phyloP scores from a whole-genome alignment of 2,113 vertebrate species.

The Cinclus cinclus region DNA sequence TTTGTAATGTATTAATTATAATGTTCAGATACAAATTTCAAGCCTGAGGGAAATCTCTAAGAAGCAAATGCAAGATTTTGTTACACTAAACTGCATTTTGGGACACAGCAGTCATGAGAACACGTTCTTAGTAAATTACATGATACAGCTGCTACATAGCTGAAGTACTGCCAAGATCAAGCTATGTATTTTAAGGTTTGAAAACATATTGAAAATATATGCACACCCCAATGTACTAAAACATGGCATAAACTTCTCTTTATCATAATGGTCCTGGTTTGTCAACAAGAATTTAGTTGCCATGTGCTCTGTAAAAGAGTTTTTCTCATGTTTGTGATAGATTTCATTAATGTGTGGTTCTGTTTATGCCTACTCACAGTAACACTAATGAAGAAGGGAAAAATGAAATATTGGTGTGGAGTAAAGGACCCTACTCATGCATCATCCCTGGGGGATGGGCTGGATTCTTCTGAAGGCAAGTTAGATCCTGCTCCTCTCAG shows the following conservation, averaged over 20 bases:
- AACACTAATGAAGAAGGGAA: not conserved
- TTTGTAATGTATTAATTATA: conserved; percentile 34
- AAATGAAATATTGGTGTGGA: not conserved
- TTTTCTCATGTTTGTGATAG: not conserved
- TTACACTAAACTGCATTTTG: not conserved
- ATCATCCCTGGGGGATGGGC: not conserved
- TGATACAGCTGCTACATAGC: conserved; percentile 5
- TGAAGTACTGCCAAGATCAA: conserved; percentile 1
- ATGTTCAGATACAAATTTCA: not conserved
- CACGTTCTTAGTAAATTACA: conserved; percentile 6
- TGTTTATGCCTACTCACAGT: not conserved
- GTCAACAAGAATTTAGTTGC: not conserved
- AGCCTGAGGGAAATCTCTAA: conserved; percentile 2
- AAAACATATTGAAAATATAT: not conserved
- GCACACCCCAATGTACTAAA: not conserved
- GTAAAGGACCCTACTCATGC: not conserved
- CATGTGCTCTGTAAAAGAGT: not conserved
- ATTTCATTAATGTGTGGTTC: not conserved
- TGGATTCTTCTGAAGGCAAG: not conserved
- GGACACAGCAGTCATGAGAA: not conserved
- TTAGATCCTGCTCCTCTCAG: not conserved
- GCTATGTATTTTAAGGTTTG: not conserved
- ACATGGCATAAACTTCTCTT: not conserved
- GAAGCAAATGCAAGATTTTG: not conserved
- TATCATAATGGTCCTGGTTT: not conserved